A percentile compares a stretch with the other conserved stretches of the same genome.
phyloP scores from a whole-genome alignment of 2,113 vertebrate species.

The Bubo blakistoni region DNA sequence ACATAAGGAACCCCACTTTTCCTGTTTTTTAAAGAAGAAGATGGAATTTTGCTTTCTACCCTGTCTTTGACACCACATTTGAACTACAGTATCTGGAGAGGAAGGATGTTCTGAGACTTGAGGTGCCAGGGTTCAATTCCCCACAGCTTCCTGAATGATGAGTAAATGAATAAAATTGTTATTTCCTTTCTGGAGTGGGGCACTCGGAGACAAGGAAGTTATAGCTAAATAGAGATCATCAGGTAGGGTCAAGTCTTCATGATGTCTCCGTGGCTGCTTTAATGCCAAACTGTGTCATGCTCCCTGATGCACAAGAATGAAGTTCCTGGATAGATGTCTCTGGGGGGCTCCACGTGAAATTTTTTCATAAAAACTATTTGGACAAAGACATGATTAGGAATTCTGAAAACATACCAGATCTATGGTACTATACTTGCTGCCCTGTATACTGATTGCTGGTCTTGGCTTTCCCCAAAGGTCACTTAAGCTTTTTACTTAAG shows the following conservation, averaged over 20 bases:
- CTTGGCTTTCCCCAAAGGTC: neutral
- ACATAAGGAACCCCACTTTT: neutral
- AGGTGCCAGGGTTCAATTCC: neutral
- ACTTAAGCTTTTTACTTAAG: neutral
- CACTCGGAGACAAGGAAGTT: neutral
- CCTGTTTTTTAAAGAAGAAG: neutral
- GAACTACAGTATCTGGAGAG: neutral
- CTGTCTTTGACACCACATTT: neutral
- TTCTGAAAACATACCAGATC: neutral
- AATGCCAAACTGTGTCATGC: neutral
- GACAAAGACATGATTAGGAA: neutral
- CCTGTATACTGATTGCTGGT: neutral
- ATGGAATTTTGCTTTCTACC: neutral
- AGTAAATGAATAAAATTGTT: neutral
- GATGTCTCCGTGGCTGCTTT: neutral
- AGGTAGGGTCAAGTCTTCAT: neutral
- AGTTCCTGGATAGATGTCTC: neutral
- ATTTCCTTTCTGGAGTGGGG: neutral
- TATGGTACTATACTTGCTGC: neutral
- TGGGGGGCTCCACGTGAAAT: accelerated
- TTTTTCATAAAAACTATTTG: neutral
- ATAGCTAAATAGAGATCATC: neutral
- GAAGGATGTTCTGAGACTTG: constrained; percentile 19
- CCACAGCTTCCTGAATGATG: neutral
- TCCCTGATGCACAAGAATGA: neutral